Percentiles rank a stretch among this genome's conserved stretches.
phyloP scores from a whole-genome alignment of 2,113 vertebrate genomes.

The Casuarius casuarius region DNA sequence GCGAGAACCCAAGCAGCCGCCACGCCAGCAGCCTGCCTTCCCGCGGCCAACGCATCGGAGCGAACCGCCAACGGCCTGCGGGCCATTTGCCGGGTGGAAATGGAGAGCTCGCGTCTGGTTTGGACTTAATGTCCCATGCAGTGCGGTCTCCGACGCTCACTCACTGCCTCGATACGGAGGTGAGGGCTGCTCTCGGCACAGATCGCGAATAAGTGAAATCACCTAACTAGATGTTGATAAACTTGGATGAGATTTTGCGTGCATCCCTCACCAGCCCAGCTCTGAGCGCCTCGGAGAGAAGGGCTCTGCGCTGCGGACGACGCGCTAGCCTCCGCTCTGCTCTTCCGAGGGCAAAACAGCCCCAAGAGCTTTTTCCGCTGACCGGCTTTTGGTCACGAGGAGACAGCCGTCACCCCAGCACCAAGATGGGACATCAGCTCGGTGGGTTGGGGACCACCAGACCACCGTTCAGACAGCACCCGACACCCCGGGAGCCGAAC shows the following conservation, averaged over 20 bases:
- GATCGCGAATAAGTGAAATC: neutral
- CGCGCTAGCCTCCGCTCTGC: neutral
- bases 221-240: accelerated
- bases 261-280: neutral
- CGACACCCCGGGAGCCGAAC: accelerated
- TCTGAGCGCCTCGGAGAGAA: neutral
- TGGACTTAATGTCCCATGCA: neutral
- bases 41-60: accelerated
- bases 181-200: neutral
- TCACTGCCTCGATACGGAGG: accelerated
- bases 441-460: neutral
- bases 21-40: accelerated
- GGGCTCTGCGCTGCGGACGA: neutral
- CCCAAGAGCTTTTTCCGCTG: neutral
- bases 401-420: neutral
- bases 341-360: neutral
- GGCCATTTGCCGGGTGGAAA: neutral
- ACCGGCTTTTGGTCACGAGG: neutral
- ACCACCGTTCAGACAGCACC: accelerated
- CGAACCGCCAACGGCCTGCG: neutral
- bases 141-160: neutral
- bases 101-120: neutral
- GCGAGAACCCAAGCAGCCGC: neutral
- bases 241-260: neutral
- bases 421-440: accelerated